A percentile compares a stretch with the other conserved stretches of the same genome.
These are phyloP conservation scores for Neelides folsomi DNA, from an alignment of 2,888 invertebrate species.

Conservation along the genomic window DNA sequence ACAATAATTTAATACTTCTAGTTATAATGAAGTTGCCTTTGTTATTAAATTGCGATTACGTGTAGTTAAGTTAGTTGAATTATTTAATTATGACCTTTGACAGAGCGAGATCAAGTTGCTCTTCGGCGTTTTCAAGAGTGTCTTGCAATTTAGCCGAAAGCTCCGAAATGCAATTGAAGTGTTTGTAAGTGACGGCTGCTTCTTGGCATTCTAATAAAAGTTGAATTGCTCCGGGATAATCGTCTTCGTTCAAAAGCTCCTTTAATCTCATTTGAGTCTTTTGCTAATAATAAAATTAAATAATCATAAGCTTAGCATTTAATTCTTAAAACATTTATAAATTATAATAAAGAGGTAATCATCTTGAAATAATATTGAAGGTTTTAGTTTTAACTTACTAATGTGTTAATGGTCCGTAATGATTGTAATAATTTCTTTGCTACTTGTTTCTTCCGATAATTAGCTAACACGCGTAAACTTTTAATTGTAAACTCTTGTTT, in stretches of 20 bases:
- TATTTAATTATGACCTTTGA: slow-evolving; percentile 50
- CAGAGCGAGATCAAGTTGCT: slow-evolving; percentile 74
- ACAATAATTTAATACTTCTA: too few species aligned
- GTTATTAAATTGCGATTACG: too few species aligned
- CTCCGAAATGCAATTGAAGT: slow-evolving; percentile 83
- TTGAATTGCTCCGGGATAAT: slow-evolving; percentile 82
- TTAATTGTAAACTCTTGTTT: slow-evolving; percentile 70
- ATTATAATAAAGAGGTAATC: neutral
- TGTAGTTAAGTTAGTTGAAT: too few species aligned
- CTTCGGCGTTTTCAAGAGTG: slow-evolving; percentile 77
- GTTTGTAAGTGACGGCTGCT: slow-evolving; percentile 67
- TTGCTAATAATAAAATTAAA: slow-evolving; percentile 42
- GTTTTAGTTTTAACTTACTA: slow-evolving; percentile 51
- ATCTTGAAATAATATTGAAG: slow-evolving; percentile 1
- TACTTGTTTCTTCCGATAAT: slow-evolving; percentile 75
- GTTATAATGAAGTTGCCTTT: too few species aligned
- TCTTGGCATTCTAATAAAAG: slow-evolving; percentile 74
- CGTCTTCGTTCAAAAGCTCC: slow-evolving; percentile 63
- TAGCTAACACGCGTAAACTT: slow-evolving; percentile 77
- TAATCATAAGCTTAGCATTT: slow-evolving; percentile 2
- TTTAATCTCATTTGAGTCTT: slow-evolving; percentile 73
- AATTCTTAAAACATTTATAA: slow-evolving; percentile 1
- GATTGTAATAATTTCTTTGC: slow-evolving; percentile 66
- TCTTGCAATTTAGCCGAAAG: slow-evolving; percentile 75
- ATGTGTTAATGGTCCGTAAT: slow-evolving; percentile 62